Evolutionary conservation across 2,113 vertebrate species (phyloP).

Genomic region (Corythornis cristatus): DNA sequence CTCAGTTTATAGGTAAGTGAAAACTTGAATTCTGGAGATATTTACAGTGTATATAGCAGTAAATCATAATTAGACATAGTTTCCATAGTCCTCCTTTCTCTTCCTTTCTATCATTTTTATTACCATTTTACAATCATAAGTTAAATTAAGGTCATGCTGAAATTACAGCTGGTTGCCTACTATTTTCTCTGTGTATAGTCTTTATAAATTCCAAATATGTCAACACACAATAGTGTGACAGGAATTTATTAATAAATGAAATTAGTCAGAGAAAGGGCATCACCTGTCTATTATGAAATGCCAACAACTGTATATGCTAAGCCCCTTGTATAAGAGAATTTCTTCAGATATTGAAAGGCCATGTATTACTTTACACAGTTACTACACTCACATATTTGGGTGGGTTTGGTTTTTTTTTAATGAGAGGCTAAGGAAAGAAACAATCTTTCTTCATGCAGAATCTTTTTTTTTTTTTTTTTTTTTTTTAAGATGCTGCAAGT

Average conservation of each 20-base stretch:
- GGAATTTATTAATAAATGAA: slow-evolving; percentile 19
- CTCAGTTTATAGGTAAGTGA: background rate
- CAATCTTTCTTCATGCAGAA: background rate
- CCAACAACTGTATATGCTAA: background rate
- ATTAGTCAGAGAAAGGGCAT: slow-evolving; percentile 4
- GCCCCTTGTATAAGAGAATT: background rate
- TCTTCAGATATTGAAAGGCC: slow-evolving; percentile 4
- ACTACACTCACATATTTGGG: background rate
- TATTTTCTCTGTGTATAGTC: background rate
- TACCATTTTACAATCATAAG: background rate
- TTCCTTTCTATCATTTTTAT: background rate
- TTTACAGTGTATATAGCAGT: background rate
- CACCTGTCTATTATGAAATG: slow-evolving; percentile 34
- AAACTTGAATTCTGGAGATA: background rate
- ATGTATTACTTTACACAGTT: background rate
- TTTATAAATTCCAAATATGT: background rate
- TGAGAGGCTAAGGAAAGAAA: background rate
- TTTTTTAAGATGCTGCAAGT: background rate
- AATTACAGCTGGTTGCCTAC: background rate
- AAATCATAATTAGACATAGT: background rate
- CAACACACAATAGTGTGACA: background rate
- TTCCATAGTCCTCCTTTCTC: background rate
- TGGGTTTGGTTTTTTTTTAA: background rate
- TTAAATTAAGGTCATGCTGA: background rate
- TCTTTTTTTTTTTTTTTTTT: background rate